phyloP scores from a whole-genome alignment of 1,140 invertebrate genomes.

The Mya arenaria region DNA sequence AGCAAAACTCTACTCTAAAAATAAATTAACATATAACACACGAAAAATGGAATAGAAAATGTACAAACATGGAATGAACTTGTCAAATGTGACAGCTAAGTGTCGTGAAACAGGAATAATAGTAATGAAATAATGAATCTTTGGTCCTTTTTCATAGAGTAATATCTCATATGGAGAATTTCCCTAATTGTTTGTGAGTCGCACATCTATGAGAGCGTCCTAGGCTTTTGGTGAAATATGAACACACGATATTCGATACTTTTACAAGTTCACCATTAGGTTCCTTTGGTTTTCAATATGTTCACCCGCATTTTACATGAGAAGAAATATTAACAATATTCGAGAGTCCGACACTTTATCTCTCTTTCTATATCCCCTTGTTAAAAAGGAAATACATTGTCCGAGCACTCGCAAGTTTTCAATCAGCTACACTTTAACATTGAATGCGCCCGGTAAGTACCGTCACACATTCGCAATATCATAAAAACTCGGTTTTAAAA shows the following conservation, averaged over 20 bases:
- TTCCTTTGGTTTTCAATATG: constrained; percentile 25
- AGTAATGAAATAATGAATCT: constrained; percentile 43
- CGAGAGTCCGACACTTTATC: too few species aligned
- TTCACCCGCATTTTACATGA: constrained; percentile 13
- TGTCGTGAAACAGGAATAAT: constrained; percentile 42
- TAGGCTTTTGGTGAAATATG: constrained; percentile 44
- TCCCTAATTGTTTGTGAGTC: constrained; percentile 50
- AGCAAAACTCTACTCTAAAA: constrained; percentile 53
- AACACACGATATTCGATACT: constrained; percentile 44
- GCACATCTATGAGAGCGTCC: constrained; percentile 17
- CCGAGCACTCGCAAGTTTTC: too few species aligned
- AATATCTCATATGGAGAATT: constrained; percentile 17
- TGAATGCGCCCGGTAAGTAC: too few species aligned
- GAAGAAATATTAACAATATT: too few species aligned
- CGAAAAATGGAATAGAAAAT: constrained; percentile 34
- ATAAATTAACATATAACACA: constrained; percentile 56
- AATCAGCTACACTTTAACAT: too few species aligned
- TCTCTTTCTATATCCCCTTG: too few species aligned
- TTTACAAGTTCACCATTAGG: not conserved
- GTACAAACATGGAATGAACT: constrained; percentile 44
- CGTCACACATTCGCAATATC: too few species aligned
- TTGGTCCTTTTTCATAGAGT: constrained; percentile 32
- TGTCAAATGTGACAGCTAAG: constrained; percentile 51
- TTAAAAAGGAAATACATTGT: too few species aligned
- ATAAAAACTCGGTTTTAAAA: too few species aligned